phyloP scores from a whole-genome alignment of 2,797 vertebrate genomes.

The Bucorvus abyssinicus region DNA sequence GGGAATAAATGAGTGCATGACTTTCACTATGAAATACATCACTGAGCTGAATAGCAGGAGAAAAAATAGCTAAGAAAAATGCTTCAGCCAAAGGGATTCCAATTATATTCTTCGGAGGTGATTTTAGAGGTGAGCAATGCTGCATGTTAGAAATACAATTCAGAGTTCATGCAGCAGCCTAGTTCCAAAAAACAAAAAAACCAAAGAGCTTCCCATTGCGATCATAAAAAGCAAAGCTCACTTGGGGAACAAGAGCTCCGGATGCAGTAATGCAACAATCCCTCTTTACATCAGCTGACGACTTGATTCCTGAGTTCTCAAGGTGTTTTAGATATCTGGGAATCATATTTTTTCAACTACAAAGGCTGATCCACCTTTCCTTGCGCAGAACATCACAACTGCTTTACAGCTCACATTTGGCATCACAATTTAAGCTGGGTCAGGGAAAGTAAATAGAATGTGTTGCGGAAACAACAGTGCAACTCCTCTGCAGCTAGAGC shows the following conservation, averaged over 20 bases:
- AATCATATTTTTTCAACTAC: not conserved
- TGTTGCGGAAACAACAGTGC: not conserved
- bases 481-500: not conserved
- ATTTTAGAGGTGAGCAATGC: not conserved
- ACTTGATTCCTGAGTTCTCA: not conserved
- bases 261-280: not conserved
- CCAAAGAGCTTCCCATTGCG: not conserved
- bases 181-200: not conserved
- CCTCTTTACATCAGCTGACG: not conserved
- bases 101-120: not conserved
- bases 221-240: not conserved
- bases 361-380: not conserved
- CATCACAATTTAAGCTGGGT: rapidly evolving
- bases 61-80: not conserved
- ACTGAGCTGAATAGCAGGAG: not conserved
- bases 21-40: not conserved
- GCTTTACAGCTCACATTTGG: not conserved
- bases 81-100: not conserved
- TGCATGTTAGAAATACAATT: not conserved
- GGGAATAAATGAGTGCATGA: not conserved
- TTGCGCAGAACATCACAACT: not conserved
- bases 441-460: not conserved
- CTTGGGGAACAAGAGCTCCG: not conserved
- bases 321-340: not conserved
- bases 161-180: not conserved